A percentile compares a stretch with the other conserved stretches of the same genome.
Conservation (phyloP, 1,140 invertebrate species). For the Drosophila serrata region DNA sequence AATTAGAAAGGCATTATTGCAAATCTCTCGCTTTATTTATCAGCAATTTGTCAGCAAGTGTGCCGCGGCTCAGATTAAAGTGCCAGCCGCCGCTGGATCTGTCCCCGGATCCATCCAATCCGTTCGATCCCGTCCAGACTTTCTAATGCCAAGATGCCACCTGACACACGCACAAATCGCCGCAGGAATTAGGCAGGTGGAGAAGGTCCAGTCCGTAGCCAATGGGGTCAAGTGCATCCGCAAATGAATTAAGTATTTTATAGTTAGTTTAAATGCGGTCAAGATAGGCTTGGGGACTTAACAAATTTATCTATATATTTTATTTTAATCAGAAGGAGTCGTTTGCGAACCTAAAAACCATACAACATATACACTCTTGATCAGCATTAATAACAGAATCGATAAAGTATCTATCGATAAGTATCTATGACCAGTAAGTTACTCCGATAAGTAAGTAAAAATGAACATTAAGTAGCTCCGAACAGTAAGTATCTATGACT, state of each 20-base stretch:
- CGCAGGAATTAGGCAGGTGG: constrained; percentile 43
- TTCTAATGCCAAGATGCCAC: constrained; percentile 71
- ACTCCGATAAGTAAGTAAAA: no score
- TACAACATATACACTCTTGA: no score
- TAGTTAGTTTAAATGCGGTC: no score
- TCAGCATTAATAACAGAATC: no score
- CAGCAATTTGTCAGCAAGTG: constrained; percentile 82
- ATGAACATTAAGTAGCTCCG: no score
- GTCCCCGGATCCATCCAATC: constrained; percentile 9
- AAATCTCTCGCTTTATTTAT: constrained; percentile 81
- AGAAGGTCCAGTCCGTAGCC: constrained; percentile 23
- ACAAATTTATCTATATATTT: no score
- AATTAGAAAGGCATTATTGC: constrained; percentile 83
- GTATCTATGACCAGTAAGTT: no score
- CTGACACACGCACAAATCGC: constrained; percentile 59
- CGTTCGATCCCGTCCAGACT: constrained; percentile 42
- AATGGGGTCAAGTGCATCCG: constrained; percentile 26
- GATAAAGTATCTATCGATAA: no score
- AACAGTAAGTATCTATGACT: no score
- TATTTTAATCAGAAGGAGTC: no score
- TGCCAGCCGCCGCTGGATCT: constrained; percentile 37
- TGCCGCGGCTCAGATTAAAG: constrained; percentile 81
- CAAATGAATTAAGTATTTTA: constrained; percentile 11
- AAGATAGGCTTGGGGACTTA: not conserved
- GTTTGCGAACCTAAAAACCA: no score